Evolutionary conservation across 1,140 invertebrate species (phyloP), one percentile per base, ranked within the genome.

Genomic region (Drosophila fuyamai): DNA sequence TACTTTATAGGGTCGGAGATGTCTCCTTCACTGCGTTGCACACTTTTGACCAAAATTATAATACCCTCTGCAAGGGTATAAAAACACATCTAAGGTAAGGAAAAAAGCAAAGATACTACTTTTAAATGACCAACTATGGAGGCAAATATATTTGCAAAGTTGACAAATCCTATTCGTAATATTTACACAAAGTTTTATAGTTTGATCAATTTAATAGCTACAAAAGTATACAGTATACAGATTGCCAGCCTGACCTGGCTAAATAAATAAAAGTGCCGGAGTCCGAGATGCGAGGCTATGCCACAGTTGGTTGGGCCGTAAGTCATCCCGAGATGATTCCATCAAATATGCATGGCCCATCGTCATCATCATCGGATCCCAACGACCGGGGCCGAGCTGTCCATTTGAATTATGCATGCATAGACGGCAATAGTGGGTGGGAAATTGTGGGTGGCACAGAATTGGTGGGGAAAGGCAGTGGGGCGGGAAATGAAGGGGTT

Each of bases 361-460:
- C 72, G 46, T 56, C 66, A 66, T 46, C 62, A 46, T 47, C 56
- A 29, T 46, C 16, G 48, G 48, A 51, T 35, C 29, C n/a, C 48
- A 12, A 5, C 48, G 9, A 5, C n/a, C 48, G 16, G 48, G 29
- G 48, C 9, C n/a, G 48, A 35, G 29, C 46, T 58, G 73, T 76
- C 73, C 72, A 67, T 55, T 76, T 76, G 72, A 76, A 76, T 76
- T 76, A 76, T 76, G 72, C 73, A 76, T 76, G 73, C 71, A 58
- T 65, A 75, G 66, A 56, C 62, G 41, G 48, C 32, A 40, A 13
- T 10, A 10, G 47, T 13, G 27, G 23, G 47, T 5, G 36, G 44
- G 35, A 43, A 57, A 56, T 43, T 43, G 9, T 29, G 12, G 29
- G 13, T 13, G 12, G 2, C 1, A 12, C 1, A 7, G 13, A 13